A percentile compares a stretch with the other conserved stretches of the same genome.
Evolutionary conservation across 2,888 invertebrate genomes (phyloP).

Genomic region (Dynastes grantii): DNA sequence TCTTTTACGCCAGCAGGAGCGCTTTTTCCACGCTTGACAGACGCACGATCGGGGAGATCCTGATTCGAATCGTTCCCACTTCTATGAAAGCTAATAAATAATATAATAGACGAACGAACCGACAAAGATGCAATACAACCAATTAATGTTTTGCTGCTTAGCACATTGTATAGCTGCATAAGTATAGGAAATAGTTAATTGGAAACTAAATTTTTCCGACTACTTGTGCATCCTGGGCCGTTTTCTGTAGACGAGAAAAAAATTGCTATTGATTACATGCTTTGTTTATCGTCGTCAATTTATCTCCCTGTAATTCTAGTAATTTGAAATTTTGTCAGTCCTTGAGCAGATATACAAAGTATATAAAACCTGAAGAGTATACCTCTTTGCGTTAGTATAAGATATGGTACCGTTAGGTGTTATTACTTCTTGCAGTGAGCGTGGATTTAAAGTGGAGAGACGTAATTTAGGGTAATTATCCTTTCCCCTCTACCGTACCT

Average conservation of each 20-base stretch:
- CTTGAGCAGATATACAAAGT: not conserved
- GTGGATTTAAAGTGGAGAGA: constrained; percentile 8
- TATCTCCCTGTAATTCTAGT: constrained; percentile 7
- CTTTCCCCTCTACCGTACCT: not conserved
- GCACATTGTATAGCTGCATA: not conserved
- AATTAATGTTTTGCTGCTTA: constrained; percentile 31
- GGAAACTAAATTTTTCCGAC: constrained; percentile 28
- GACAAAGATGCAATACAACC: constrained; percentile 9
- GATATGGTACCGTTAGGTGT: not conserved
- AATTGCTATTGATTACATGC: constrained; percentile 9
- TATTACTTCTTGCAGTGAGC: not conserved
- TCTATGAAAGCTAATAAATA: not conserved
- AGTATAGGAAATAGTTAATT: constrained; percentile 42
- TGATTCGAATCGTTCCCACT: constrained; percentile 25
- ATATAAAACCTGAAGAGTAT: not conserved
- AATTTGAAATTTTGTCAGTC: constrained; percentile 17
- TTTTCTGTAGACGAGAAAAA: constrained; percentile 13
- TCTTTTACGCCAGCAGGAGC: constrained; percentile 18
- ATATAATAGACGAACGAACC: constrained; percentile 12
- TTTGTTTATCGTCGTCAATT: constrained; percentile 26
- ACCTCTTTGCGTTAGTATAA: not conserved
- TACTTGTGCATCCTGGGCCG: constrained; percentile 24
- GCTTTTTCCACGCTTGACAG: constrained; percentile 31
- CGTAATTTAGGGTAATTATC: constrained; percentile 22
- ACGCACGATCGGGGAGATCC: constrained; percentile 7